Percentiles rank a stretch among this genome's conserved stretches.
These are phyloP conservation scores for Zoanthus sansibaricus DNA, from an alignment of 92 coral and sea anemone species.

Conservation along the genomic window DNA sequence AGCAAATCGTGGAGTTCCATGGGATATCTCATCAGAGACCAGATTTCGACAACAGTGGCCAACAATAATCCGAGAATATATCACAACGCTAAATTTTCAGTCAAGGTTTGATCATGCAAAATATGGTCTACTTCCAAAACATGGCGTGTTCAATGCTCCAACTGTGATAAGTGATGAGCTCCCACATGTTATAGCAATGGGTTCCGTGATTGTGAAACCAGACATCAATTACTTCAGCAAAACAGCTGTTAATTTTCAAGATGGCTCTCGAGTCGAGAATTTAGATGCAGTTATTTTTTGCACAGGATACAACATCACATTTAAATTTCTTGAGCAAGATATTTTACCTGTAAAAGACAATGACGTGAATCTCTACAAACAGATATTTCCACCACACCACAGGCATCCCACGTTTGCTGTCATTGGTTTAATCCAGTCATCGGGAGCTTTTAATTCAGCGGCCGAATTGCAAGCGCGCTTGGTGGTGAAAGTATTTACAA, in stretches of 20 bases:
- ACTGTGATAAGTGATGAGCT: constrained; percentile 79
- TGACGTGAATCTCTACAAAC: constrained; percentile 65
- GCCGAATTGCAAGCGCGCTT: constrained; percentile 57
- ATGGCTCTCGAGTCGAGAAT: constrained; percentile 62
- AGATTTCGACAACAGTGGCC: constrained; percentile 68
- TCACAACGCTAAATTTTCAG: constrained; percentile 53
- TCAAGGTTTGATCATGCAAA: constrained; percentile 77
- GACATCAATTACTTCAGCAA: constrained; percentile 60
- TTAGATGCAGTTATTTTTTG: constrained; percentile 76
- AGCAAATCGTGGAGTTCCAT: constrained; percentile 74
- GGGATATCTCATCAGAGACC: constrained; percentile 76
- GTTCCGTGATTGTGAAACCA: constrained; percentile 70
- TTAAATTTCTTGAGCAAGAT: constrained; percentile 63
- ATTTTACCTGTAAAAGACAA: constrained; percentile 66
- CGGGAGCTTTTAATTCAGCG: constrained; percentile 29
- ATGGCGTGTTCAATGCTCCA: constrained; percentile 72
- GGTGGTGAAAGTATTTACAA: constrained; percentile 54
- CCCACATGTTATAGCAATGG: constrained; percentile 78
- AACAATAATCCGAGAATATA: constrained; percentile 52
- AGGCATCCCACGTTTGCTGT: constrained; percentile 42
- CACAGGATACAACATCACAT: constrained; percentile 77
- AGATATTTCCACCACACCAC: constrained; percentile 49
- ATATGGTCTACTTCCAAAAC: constrained; percentile 72
- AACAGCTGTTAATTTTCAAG: constrained; percentile 71
- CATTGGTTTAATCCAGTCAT: constrained; percentile 29